Base-by-base conservation (phyloP, 2,797 vertebrate species). In the Galaxias olidus region DNA sequence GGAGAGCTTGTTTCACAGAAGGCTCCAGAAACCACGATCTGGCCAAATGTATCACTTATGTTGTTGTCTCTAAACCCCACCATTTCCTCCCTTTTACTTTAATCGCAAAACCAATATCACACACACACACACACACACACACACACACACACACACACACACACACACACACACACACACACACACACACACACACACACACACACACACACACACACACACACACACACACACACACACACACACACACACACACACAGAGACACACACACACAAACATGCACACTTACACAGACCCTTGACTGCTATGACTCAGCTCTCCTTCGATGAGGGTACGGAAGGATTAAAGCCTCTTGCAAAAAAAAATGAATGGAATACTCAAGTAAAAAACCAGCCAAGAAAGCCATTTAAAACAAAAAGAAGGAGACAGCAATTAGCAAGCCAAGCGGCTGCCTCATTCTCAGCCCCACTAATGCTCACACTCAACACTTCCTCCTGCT, bases 361-460 rank as follows among this genome's bases (percentile, higher is more conserved):
- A 50, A 59, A 67, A 54, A 30, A 71, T 66, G 49, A 73, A 75
- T 78, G 73, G 75, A 80, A 79, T 72, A 70, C 66, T 71, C 69
- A 70, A 50, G 80, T 72, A 76, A 78, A 30, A 73, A 84, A 83
- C 69, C 68, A 75, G 79, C 71, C 78, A 66, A 72, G 53, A 81
- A 76, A 75, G 66, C 8, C 61, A 72, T 78, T 76, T 75, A 75
- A 18, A 51, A 15, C 71, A 73, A 59, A 77, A 71, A 75, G 74
- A 77, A 77, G 68, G 17, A 4, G 50, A 69, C 64, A 79, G 75
- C 64, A 77, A 74, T 74, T 84, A 76, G 78, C 71, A 69, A 74
- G 43, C 44, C 59, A 66, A 71, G 61, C 18, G 68, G 63, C 73
- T 81, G 76, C 66, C 71, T 71, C 68, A 55, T 80, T 66, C 70